Conservation (phyloP, 2,113 vertebrate genomes). For the Chlamydotis undulata region DNA sequence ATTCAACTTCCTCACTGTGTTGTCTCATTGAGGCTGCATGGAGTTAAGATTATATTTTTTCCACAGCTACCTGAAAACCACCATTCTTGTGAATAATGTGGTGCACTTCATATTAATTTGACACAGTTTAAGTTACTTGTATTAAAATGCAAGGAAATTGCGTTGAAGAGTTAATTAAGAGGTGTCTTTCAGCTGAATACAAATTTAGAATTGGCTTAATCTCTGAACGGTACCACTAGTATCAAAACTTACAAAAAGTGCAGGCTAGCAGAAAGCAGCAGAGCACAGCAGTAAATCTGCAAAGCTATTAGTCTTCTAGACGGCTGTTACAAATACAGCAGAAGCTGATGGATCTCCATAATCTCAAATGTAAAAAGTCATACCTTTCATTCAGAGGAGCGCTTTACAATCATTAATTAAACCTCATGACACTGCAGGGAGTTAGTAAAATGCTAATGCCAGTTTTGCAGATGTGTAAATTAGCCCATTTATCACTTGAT, state of each 20-base stretch:
- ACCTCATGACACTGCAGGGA: conserved; percentile 18
- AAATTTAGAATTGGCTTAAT: not conserved
- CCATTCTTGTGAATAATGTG: not conserved
- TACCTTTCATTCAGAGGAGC: conserved; percentile 34
- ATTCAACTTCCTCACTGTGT: not conserved
- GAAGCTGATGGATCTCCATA: conserved; percentile 21
- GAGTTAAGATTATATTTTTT: not conserved
- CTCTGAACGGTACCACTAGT: not conserved
- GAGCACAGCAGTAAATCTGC: conserved; percentile 34
- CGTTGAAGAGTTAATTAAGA: not conserved
- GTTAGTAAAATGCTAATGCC: conserved; percentile 40
- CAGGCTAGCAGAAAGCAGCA: conserved; percentile 14
- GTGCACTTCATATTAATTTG: not conserved
- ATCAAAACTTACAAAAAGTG: not conserved
- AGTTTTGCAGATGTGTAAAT: conserved; percentile 53
- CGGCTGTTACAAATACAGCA: conserved; percentile 15
- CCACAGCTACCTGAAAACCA: not conserved
- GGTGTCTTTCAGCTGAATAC: not conserved
- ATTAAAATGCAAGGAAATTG: not conserved
- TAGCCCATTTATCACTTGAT: conserved; percentile 39
- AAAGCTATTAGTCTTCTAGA: conserved; percentile 42
- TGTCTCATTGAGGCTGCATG: not conserved
- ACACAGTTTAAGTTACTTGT: not conserved
- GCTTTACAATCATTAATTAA: conserved; percentile 53
- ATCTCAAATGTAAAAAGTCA: conserved; percentile 32